Conservation (phyloP, 2,113 vertebrate species). For the Alligator sinensis region DNA sequence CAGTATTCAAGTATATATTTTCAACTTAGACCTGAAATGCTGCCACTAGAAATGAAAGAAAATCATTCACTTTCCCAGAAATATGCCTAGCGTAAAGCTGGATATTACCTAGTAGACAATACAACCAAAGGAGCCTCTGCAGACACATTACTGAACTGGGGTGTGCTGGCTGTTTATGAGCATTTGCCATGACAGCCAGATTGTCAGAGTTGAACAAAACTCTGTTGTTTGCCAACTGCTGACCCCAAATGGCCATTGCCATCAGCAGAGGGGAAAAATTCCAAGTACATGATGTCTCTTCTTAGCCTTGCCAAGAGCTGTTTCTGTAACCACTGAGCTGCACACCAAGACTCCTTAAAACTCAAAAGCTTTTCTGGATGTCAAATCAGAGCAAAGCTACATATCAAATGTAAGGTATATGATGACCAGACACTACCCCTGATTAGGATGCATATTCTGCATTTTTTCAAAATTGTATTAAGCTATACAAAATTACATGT, state of each 20-base stretch:
- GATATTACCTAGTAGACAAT: background rate
- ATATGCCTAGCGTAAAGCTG: background rate
- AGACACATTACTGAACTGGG: conserved; percentile 5
- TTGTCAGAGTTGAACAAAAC: conserved; percentile 32
- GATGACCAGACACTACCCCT: background rate
- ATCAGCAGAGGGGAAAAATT: background rate
- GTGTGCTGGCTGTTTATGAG: background rate
- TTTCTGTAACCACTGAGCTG: background rate
- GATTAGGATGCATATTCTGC: background rate
- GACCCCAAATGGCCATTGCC: background rate
- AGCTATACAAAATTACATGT: background rate
- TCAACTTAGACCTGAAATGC: background rate
- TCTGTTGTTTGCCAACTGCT: background rate
- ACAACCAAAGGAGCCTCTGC: background rate
- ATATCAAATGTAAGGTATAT: background rate
- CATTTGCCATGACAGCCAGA: background rate
- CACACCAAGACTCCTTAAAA: background rate
- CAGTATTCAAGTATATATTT: background rate
- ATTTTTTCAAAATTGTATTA: background rate
- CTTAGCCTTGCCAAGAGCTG: background rate
- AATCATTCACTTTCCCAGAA: background rate
- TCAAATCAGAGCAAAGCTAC: background rate
- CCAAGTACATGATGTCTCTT: background rate
- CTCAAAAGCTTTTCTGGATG: background rate
- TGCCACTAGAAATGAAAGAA: background rate